Base-by-base conservation (phyloP, 2,888 invertebrate species). In the Labia minor region DNA sequence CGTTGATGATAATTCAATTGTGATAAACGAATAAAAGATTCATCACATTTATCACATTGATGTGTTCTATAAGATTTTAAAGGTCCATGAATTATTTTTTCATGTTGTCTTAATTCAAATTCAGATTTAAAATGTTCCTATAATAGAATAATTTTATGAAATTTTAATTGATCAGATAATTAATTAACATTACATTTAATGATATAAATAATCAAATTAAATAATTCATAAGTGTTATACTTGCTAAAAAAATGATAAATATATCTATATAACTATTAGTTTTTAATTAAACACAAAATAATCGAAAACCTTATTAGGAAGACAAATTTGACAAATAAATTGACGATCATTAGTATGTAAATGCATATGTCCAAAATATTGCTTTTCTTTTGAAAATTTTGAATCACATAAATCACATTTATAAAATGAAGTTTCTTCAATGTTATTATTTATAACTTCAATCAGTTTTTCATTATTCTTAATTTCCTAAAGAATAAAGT, bases 1-100 rank as follows among this genome's bases (percentile, higher is more conserved):
- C 77, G 71, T 64, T 72, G 69, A 68, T 77, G 77, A 65, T 77
- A 76, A 65, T 74, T 74, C 1, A 75, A 70, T 66, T 77, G 77
- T 0, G 77, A 77, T 0, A 75, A 73, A 63, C 77, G 72, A 61
- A 77, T 76, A 61, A 77, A 77, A n/a, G 72, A 71, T 16, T 74
- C 69, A 20, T 72, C 70, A 65, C 77, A 77, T 62, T 73, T 69
- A 1, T 70, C 67, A 65, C 77, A 77, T 67, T 73, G 72, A 64
- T 68, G 62, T 18, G 3, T 49, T 16, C 49, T 11, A 49, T 72
- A 74, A 1, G 74, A 74, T 66, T 74, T 73, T 61, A 71, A 66
- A 19, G 72, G 66, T 14, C 71, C 71, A 65, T 73, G 72, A 63
- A 68, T 69, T 19, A 69, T 66, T 21, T 69, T 71, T 26, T 72